Evolutionary conservation across 2,797 vertebrate species (phyloP), one percentile per base, ranked within the genome.

Genomic region (Babyrousa celebensis): DNA sequence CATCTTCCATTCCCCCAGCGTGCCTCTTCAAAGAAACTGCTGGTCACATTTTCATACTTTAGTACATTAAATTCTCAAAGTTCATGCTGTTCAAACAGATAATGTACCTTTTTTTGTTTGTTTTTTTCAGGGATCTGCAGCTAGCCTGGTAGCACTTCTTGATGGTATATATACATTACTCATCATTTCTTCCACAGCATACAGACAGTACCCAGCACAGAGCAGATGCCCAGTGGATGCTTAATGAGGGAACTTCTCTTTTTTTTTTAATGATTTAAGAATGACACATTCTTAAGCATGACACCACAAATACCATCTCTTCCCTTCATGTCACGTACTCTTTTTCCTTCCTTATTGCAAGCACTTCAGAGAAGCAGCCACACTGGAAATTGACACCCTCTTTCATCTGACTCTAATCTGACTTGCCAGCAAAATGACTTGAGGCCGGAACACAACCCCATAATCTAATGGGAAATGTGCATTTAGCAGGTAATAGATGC

Each of bases 401-500:
- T 97, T 95, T 95, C 75, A 90, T 79, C 85, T 62, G 32, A 94
- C 86, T 96, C 60, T 91, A 94, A 97, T 93, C 91, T 97, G 90
- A 95, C 93, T 89, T 90, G 92, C 96, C 89, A 97, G 83, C 85
- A 94, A 96, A 94, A 97, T 96, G 91, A 90, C 85, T 85, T 84
- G 79, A n/a, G 84, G 88, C 70, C 12, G 9, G 88, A 91, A 85
- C 78, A 90, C 71, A 95, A 71, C 67, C 70, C 78, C 60, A 29
- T 78, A 78, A 96, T 96, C 85, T 95, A 97, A 97, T 74, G 79
- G 79, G 32, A 48, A 96, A 90, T 94, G 89, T 84, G 56, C 71
- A 92, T 94, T 97, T 95, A 97, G 52, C 58, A 89, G 71, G 84
- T 93, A 93, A 97, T 93, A 96, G 95, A 97, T 92, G 93, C 89